These are phyloP conservation scores for Lutraria lutraria DNA, from an alignment of 2,888 invertebrate species.

Conservation along the genomic window DNA sequence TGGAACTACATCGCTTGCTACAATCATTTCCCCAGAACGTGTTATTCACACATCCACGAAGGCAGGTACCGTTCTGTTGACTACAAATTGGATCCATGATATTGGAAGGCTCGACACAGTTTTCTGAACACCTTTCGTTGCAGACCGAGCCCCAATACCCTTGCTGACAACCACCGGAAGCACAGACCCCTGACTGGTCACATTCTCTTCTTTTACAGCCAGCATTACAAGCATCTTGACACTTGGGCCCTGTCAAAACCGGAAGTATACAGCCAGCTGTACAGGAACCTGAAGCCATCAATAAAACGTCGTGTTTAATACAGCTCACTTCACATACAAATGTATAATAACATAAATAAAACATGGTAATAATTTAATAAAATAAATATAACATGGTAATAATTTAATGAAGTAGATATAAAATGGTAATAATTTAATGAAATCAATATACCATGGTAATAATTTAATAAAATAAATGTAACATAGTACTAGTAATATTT, in stretches of 20 bases:
- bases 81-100: constrained; percentile 12
- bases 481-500: too few relatives aligned
- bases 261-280: constrained; percentile 4
- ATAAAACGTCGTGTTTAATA: too few relatives aligned
- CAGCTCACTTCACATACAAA: too few relatives aligned
- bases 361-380: too few relatives aligned
- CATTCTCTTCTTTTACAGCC: constrained; percentile 22
- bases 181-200: constrained; percentile 16
- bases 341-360: too few relatives aligned
- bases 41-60: constrained; percentile 27
- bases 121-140: not conserved
- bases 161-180: not conserved
- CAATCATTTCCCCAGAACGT: constrained; percentile 27
- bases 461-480: too few relatives aligned
- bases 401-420: too few relatives aligned
- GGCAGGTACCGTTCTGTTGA: constrained; percentile 1
- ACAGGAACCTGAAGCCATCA: constrained; percentile 9
- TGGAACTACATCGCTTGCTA: not conserved
- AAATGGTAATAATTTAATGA: too few relatives aligned
- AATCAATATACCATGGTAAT: too few relatives aligned
- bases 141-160: constrained; percentile 9
- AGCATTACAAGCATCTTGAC: constrained; percentile 7
- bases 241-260: constrained; percentile 22
- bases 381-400: too few relatives aligned
- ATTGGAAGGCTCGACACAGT: not conserved